A percentile compares a stretch with the other conserved stretches of the same genome.
Evolutionary conservation across 2,113 vertebrate species (phyloP).

Genomic region (Myotis yumanensis): DNA sequence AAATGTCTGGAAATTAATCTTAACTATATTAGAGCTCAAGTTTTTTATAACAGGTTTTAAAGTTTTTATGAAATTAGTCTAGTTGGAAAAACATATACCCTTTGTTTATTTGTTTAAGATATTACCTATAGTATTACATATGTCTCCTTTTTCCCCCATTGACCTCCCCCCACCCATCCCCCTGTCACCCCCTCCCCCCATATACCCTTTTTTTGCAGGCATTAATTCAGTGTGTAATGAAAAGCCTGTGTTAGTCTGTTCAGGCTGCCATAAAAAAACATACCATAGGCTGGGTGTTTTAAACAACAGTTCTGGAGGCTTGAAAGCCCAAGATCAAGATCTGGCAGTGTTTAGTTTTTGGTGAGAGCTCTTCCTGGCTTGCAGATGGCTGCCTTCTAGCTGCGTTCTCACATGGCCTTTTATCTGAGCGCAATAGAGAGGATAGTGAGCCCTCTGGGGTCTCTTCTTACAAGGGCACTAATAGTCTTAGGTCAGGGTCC

Average conservation of each 20-base stretch:
- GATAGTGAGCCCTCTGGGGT: neutral
- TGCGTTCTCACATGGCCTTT: neutral
- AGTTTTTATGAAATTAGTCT: neutral
- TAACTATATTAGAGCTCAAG: neutral
- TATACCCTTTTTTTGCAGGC: neutral
- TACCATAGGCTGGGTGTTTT: neutral
- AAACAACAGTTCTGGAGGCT: neutral
- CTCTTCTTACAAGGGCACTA: neutral
- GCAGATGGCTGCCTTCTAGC: neutral
- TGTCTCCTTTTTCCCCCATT: no score
- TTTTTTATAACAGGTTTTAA: conserved; percentile 16
- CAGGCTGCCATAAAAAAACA: neutral
- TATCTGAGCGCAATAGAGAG: neutral
- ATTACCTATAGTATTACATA: no score
- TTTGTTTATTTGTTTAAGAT: no score
- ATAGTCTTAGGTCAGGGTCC: neutral
- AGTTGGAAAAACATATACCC: conserved; percentile 7
- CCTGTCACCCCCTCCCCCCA: neutral
- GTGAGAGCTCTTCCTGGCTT: neutral
- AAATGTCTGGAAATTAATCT: neutral
- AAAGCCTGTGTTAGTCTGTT: neutral
- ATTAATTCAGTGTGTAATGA: conserved; percentile 26
- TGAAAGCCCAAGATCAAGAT: neutral
- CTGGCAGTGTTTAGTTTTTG: neutral
- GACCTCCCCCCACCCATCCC: no score